Conservation (phyloP, 1,140 invertebrate species). For the Archivesica marissinica region DNA sequence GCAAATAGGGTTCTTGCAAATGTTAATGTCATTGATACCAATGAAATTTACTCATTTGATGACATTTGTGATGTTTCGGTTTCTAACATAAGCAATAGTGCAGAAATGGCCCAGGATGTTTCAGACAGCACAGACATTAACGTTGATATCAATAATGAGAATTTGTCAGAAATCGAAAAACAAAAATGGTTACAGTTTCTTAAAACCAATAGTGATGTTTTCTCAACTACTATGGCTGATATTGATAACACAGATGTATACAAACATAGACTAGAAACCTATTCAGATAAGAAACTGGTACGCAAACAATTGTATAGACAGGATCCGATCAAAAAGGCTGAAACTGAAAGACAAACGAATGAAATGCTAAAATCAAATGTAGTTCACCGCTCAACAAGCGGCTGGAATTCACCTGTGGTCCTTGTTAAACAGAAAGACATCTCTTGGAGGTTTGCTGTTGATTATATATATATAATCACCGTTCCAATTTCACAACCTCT, state of each 20-base stretch:
- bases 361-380: conserved; percentile 39
- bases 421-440: conserved; percentile 63
- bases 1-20: too few species aligned
- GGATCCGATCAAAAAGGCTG: not conserved
- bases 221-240: conserved; percentile 48
- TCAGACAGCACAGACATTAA: not conserved
- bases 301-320: not conserved
- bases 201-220: conserved; percentile 50
- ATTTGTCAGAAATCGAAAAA: conserved; percentile 11
- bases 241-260: conserved; percentile 40
- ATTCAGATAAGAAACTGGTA: not conserved
- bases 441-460: conserved; percentile 60
- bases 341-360: conserved; percentile 51
- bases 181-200: conserved; percentile 20
- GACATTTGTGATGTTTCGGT: not conserved
- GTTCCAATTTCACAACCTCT: conserved; percentile 15
- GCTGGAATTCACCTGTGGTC: conserved; percentile 64
- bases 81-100: not conserved
- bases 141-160: not conserved
- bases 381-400: not conserved
- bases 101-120: not conserved
- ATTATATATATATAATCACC: conserved; percentile 63
- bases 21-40: not conserved
- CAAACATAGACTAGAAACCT: conserved; percentile 46
- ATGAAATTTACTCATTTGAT: not conserved